Conservation (phyloP, 2,888 invertebrate genomes). For the Eupsilia transversa region DNA sequence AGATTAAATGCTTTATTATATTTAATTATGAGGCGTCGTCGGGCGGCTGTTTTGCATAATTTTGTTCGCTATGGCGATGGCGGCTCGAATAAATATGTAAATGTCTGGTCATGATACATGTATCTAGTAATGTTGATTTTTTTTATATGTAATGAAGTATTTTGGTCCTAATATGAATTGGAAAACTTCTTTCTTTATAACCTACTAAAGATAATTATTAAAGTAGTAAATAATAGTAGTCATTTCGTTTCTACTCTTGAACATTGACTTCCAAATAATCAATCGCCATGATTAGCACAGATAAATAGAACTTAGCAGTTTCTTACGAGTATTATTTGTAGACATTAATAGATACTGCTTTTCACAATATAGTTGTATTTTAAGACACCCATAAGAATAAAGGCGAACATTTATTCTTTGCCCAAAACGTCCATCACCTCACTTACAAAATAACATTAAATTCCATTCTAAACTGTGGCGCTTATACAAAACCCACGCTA, state of each 20-base stretch:
- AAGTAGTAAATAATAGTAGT: no score
- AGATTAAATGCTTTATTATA: slow-evolving; percentile 64
- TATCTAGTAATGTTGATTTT: slow-evolving; percentile 43
- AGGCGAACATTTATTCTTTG: slow-evolving; percentile 36
- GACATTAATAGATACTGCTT: slow-evolving; percentile 4
- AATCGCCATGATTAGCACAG: no score
- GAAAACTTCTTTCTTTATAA: no score
- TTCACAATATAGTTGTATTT: slow-evolving; percentile 16
- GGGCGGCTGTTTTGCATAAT: slow-evolving; percentile 55
- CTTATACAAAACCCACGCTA: slow-evolving; percentile 18
- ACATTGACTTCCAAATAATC: no score
- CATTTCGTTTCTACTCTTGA: no score
- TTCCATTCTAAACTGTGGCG: slow-evolving; percentile 4
- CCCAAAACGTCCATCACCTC: slow-evolving; percentile 1
- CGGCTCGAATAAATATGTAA: slow-evolving; percentile 47
- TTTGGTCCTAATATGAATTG: slow-evolving; percentile 1
- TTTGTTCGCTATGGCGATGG: slow-evolving; percentile 39
- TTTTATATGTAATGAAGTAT: slow-evolving; percentile 3
- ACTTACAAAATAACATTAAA: slow-evolving; percentile 8
- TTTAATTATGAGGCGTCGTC: slow-evolving; percentile 55
- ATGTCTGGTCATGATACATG: slow-evolving; percentile 40
- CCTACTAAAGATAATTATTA: no score
- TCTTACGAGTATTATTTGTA: no score
- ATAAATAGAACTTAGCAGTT: no score
- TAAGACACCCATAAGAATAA: slow-evolving; percentile 25